These are phyloP conservation scores for Catharus minimus DNA, from an alignment of 2,113 vertebrate species.

Conservation along the genomic window DNA sequence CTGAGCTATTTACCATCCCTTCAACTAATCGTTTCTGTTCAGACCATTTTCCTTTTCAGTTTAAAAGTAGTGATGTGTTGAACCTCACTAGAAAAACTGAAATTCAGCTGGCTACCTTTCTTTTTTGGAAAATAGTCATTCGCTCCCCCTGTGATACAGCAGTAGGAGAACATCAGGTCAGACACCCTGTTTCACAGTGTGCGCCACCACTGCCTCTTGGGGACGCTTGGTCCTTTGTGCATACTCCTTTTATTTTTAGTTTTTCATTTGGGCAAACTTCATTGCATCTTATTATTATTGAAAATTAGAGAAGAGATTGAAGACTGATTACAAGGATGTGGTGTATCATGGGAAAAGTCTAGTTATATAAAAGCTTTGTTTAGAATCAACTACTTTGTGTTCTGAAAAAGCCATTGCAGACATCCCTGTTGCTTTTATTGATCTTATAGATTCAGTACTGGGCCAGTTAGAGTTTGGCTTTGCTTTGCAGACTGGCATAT, in stretches of 20 bases:
- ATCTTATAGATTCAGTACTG: conserved; percentile 36
- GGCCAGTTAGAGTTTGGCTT: conserved; percentile 15
- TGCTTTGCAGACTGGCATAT: conserved; percentile 8
- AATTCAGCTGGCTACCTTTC: neutral
- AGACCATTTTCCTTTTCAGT: neutral
- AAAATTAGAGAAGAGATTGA: conserved; percentile 29
- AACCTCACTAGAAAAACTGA: neutral
- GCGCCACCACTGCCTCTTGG: neutral
- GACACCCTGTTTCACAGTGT: neutral
- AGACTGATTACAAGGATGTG: conserved; percentile 17
- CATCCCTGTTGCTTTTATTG: conserved; percentile 19
- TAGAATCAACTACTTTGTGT: neutral
- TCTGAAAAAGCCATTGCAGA: conserved; percentile 13
- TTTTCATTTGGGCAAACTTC: neutral
- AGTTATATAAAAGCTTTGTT: conserved; percentile 12
- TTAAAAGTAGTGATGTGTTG: neutral
- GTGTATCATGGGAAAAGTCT: neutral
- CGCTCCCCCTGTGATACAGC: neutral
- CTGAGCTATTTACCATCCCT: neutral
- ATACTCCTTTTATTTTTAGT: neutral
- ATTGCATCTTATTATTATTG: neutral
- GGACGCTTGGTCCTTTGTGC: neutral
- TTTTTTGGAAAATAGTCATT: neutral
- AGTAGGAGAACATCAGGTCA: neutral
- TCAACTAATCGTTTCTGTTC: neutral